phyloP scores from a whole-genome alignment of 2,888 invertebrate species.

The Temnothorax unifasciatus region DNA sequence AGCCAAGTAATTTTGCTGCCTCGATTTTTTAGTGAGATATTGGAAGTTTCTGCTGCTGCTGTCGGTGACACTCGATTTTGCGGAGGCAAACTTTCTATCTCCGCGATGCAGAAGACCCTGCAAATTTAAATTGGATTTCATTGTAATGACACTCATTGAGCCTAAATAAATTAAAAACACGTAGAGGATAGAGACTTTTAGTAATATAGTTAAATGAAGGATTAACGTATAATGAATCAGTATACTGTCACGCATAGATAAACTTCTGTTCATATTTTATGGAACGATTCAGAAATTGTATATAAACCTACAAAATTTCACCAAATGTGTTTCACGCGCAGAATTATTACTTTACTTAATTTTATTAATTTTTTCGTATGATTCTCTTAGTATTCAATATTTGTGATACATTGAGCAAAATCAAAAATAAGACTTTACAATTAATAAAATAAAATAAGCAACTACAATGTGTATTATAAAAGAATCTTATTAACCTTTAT shows the following conservation, averaged over 20 bases:
- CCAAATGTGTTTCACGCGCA: neutral
- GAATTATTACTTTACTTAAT: neutral
- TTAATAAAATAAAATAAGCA: neutral
- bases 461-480: neutral
- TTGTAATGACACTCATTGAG: conserved; percentile 50
- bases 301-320: neutral
- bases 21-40: conserved; percentile 52
- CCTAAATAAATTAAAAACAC: conserved; percentile 48
- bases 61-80: conserved; percentile 56
- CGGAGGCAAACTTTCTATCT: conserved; percentile 54
- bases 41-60: conserved; percentile 53
- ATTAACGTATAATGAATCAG: conserved; percentile 29
- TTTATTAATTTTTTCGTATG: neutral
- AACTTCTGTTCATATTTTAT: neutral
- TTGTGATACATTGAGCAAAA: neutral
- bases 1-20: conserved; percentile 46
- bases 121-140: conserved; percentile 57
- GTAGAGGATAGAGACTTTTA: conserved; percentile 18
- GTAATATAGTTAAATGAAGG: conserved; percentile 4
- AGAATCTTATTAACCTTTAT: neutral
- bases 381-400: neutral
- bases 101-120: conserved; percentile 32
- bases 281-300: neutral
- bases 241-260: neutral
- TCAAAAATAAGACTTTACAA: neutral